Evolutionary conservation across 2,113 vertebrate species (phyloP).

Genomic region (Etheostoma cragini): DNA sequence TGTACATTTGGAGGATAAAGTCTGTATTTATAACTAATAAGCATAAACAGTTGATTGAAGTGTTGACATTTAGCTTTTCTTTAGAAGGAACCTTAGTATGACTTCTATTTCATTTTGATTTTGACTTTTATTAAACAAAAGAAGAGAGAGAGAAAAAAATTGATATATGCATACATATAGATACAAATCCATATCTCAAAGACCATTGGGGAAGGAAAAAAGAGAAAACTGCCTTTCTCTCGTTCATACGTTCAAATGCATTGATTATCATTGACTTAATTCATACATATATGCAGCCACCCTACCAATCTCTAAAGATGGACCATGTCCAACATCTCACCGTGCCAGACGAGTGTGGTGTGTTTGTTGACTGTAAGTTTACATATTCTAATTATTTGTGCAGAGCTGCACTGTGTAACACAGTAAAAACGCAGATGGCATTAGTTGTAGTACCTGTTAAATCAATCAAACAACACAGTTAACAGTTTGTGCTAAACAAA

Average conservation of each 20-base stretch:
- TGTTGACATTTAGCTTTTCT: neutral
- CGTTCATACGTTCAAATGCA: neutral
- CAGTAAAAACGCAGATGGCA: neutral
- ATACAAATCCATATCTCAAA: too few relatives aligned
- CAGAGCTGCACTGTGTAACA: neutral
- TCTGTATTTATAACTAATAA: neutral
- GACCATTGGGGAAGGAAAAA: neutral
- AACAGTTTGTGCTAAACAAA: constrained; percentile 5
- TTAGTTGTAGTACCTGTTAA: neutral
- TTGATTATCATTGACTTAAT: neutral
- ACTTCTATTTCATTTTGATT: neutral
- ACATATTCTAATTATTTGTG: neutral
- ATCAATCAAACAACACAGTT: neutral
- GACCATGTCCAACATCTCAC: neutral
- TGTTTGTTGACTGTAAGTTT: neutral
- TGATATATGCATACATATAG: neutral
- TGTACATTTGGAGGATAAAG: neutral
- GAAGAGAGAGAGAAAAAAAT: neutral
- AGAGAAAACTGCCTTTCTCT: neutral
- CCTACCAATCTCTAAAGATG: neutral
- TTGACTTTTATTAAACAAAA: neutral
- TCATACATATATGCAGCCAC: neutral
- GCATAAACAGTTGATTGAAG: neutral
- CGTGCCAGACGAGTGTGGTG: neutral
- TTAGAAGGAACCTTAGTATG: neutral